Evolutionary conservation across 2,888 invertebrate species (phyloP).

Genomic region (Amblyteles armatorius): DNA sequence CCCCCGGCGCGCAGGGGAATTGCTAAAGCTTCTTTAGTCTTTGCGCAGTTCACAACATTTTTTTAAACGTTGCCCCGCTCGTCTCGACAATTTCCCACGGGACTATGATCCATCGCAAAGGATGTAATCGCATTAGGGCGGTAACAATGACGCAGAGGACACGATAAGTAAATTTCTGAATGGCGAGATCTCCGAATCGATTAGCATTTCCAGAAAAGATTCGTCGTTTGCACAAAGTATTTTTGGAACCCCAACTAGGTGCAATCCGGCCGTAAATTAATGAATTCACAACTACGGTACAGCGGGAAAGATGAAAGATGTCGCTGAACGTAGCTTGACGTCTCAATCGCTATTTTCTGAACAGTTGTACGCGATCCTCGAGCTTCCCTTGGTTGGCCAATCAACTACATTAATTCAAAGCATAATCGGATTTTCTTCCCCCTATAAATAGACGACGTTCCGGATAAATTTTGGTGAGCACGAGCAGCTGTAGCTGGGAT

Average conservation of each 20-base stretch:
- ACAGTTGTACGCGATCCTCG: neutral
- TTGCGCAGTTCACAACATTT: neutral
- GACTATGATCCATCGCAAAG: slow-evolving; percentile 55
- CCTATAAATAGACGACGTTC: slow-evolving; percentile 18
- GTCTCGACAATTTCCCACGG: slow-evolving; percentile 55
- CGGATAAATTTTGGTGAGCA: slow-evolving; percentile 32
- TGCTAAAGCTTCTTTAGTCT: slow-evolving; percentile 42
- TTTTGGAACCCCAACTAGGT: neutral
- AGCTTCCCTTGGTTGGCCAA: neutral
- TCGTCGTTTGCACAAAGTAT: neutral
- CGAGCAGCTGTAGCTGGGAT: neutral
- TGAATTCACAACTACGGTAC: neutral
- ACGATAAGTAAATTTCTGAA: slow-evolving; percentile 2
- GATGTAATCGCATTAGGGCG: neutral
- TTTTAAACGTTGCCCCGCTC: neutral
- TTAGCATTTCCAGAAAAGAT: neutral
- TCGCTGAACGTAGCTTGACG: neutral
- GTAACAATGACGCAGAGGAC: neutral
- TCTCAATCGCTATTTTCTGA: neutral
- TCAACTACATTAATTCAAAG: neutral
- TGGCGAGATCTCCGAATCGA: neutral
- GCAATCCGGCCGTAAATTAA: neutral
- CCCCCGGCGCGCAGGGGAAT: slow-evolving; percentile 39
- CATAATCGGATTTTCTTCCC: neutral
- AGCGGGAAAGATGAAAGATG: neutral